phyloP scores from a whole-genome alignment of 2,888 invertebrate species.

The Rhamnusium bicolor region DNA sequence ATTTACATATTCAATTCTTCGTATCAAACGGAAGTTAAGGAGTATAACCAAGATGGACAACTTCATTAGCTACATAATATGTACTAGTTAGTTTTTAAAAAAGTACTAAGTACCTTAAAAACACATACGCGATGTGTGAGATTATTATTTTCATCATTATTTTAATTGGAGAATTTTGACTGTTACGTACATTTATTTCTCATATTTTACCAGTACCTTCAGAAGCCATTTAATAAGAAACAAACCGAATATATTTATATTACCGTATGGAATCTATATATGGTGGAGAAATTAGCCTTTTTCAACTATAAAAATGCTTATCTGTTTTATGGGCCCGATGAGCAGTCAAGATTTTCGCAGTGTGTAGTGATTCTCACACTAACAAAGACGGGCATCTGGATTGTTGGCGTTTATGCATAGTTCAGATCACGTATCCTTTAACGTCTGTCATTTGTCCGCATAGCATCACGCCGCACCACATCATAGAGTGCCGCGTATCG shows the following conservation, averaged over 20 bases:
- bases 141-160: background rate
- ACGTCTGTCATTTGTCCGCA: slow-evolving; percentile 70
- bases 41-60: background rate
- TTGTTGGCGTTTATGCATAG: slow-evolving; percentile 63
- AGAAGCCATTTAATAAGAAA: background rate
- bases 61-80: background rate
- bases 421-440: slow-evolving; percentile 69
- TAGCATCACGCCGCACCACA: slow-evolving; percentile 67
- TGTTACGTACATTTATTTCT: background rate
- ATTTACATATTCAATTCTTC: background rate
- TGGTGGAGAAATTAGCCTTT: slow-evolving; percentile 54
- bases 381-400: slow-evolving; percentile 61
- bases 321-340: slow-evolving; percentile 55
- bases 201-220: background rate
- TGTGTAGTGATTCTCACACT: slow-evolving; percentile 65
- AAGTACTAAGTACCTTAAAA: too few species aligned
- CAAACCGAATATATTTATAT: slow-evolving; percentile 41
- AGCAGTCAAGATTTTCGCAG: slow-evolving; percentile 61
- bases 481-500: slow-evolving; percentile 67
- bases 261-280: slow-evolving; percentile 49
- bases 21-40: background rate
- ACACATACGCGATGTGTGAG: background rate
- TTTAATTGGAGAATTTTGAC: background rate
- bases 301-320: slow-evolving; percentile 55
- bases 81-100: too few species aligned